Percentiles rank a stretch among this genome's conserved stretches.
Conservation (phyloP, 30 jellyfish, hydroid and myxozoan genomes). For the Aurelia sp. region DNA sequence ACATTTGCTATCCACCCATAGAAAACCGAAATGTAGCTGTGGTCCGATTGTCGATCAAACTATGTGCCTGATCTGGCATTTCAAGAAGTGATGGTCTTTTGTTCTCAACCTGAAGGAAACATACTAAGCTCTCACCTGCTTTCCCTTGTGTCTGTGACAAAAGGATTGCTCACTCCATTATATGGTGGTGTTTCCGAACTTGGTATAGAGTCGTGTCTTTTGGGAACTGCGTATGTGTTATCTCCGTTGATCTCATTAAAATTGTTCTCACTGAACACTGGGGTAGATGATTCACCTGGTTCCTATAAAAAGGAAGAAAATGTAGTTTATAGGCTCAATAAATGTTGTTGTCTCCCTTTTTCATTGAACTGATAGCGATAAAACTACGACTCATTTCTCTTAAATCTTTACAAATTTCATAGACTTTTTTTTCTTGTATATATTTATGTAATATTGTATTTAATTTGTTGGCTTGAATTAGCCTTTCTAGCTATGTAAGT, state of each 20-base stretch:
- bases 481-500: too few species aligned
- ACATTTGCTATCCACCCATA: too few species aligned
- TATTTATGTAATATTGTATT: too few species aligned
- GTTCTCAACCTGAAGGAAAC: not conserved
- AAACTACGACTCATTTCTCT: too few species aligned
- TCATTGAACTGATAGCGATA: too few species aligned
- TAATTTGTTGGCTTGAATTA: too few species aligned
- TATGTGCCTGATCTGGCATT: not conserved
- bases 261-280: slow-evolving; percentile 28
- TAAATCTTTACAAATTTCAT: too few species aligned
- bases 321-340: too few species aligned
- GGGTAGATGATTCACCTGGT: slow-evolving; percentile 45
- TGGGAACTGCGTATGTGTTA: slow-evolving; percentile 39
- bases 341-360: too few species aligned
- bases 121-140: slow-evolving; percentile 17
- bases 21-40: too few species aligned
- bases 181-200: slow-evolving; percentile 8
- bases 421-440: too few species aligned
- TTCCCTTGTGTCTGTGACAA: slow-evolving; percentile 17
- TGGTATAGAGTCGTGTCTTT: slow-evolving; percentile 7
- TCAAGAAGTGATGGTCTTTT: not conserved
- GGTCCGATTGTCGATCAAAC: too few species aligned
- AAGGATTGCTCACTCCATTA: slow-evolving; percentile 53
- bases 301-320: not conserved
- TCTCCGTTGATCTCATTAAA: slow-evolving; percentile 21